Evolutionary conservation across 2,113 vertebrate species (phyloP), one percentile per base, ranked within the genome.

Genomic region (Phyllostomus hastatus): DNA sequence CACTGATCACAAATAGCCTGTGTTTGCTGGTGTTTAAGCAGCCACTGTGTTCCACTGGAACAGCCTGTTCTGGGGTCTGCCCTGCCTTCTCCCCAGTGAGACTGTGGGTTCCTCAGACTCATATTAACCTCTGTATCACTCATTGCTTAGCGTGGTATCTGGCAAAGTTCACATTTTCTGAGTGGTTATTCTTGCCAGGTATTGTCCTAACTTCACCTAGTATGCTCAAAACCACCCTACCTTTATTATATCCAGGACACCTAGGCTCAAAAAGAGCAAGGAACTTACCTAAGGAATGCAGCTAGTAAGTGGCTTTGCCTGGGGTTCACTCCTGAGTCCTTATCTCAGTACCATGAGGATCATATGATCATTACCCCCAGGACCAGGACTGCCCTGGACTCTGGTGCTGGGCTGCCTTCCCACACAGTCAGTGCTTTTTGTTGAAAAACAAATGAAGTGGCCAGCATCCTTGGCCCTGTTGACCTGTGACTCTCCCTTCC

Each of bases 1-100:
- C 17, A 33, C 70, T 35, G 70, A 57, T 48, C 54, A 19, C 2
- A 75, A 61, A 61, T 14, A 43, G 50, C 12, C 11, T 8, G 11
- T 6, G 76, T 57, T 43, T 1, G 17, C 35, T 28, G 11, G 9
- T 10, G 4, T 5, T 8, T 5, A 35, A 24, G 41, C 28, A 11
- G 7, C 50, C 16, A 4, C 52, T 1, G 0, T 16, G 16, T 35
- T 22, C 33, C 43, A 1, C 31, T 20, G 1, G 31, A 7, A 1
- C 10, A 4, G 10, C 22, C n/a, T 67, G 33, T 19, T 59, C 50
- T 19, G 17, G 12, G 14, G 19, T 61, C 24, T 20, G 26, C 52
- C 10, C 17, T 84, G n/a, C 54, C 69, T 2, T 10, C 10, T 20
- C 26, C 69, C 43, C 8, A 1, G 0, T 2, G 16, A 24, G 19